These are phyloP conservation scores for Carpatolechia fugitivella DNA, from an alignment of 2,888 invertebrate genomes.

Conservation along the genomic window DNA sequence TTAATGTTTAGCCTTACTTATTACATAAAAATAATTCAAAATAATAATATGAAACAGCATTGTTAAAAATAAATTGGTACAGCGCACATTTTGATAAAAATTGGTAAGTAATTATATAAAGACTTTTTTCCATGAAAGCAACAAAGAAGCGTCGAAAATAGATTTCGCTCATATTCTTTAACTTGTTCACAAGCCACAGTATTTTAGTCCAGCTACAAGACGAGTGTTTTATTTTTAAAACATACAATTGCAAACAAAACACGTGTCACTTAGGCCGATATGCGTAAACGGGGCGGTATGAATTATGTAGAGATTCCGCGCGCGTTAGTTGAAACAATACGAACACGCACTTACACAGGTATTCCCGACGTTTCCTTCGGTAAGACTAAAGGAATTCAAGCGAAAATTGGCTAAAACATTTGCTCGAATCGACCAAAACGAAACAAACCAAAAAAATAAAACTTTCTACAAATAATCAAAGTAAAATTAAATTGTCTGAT, in stretches of 20 bases:
- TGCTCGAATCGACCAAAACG: neutral
- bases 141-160: too few species aligned
- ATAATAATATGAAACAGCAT: too few species aligned
- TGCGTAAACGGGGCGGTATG: slow-evolving; percentile 68
- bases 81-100: too few species aligned
- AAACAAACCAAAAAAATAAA: neutral
- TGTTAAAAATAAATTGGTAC: too few species aligned
- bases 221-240: neutral
- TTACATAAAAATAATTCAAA: too few species aligned
- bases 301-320: slow-evolving; percentile 64
- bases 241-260: slow-evolving; percentile 31
- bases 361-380: slow-evolving; percentile 23
- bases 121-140: too few species aligned
- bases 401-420: neutral
- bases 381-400: neutral
- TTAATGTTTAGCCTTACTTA: too few species aligned
- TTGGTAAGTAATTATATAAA: too few species aligned
- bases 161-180: too few species aligned
- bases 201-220: neutral
- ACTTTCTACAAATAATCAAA: neutral
- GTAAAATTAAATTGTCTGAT: neutral
- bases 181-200: slow-evolving; percentile 5
- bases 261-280: slow-evolving; percentile 70
- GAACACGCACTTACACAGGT: slow-evolving; percentile 31
- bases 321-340: slow-evolving; percentile 44